A percentile compares a stretch with the other conserved stretches of the same genome.
These are phyloP conservation scores for Malurus melanocephalus DNA, from an alignment of 2,113 vertebrate genomes.

Conservation along the genomic window DNA sequence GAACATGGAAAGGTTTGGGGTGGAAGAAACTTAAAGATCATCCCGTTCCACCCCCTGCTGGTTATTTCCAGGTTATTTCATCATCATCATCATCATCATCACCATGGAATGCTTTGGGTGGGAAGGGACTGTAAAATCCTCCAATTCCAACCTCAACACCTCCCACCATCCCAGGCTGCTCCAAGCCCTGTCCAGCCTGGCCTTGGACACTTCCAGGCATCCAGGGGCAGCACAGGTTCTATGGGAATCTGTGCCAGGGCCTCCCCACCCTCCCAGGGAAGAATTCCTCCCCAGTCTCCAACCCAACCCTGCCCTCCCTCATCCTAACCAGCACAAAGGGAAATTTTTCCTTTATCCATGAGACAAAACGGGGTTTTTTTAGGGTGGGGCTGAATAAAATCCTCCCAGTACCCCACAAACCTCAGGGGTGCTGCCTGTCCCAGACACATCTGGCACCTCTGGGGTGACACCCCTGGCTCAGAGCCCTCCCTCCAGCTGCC, in stretches of 20 bases:
- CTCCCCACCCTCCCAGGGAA: rapidly evolving
- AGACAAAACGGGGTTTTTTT: neutral
- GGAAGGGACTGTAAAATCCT: too few relatives aligned
- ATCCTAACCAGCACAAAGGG: rapidly evolving
- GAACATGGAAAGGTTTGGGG: rapidly evolving
- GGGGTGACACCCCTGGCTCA: neutral
- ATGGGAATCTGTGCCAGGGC: neutral
- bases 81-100: too few relatives aligned
- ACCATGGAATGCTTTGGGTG: too few relatives aligned
- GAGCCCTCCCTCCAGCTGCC: neutral
- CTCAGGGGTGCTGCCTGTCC: rapidly evolving
- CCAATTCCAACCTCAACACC: too few relatives aligned
- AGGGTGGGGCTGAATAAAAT: neutral
- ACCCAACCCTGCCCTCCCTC: neutral
- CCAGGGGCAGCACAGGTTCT: neutral
- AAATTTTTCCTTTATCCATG: neutral
- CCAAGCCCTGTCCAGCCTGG: neutral
- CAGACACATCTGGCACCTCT: neutral
- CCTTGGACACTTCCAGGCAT: neutral
- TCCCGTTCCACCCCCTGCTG: neutral
- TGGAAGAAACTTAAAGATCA: neutral
- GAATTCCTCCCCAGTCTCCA: neutral
- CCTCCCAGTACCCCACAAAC: neutral
- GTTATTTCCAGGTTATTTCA: too few relatives aligned
- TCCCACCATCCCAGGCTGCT: rapidly evolving